Base-by-base conservation (phyloP, 1,140 invertebrate species). In the Ips typographus region DNA sequence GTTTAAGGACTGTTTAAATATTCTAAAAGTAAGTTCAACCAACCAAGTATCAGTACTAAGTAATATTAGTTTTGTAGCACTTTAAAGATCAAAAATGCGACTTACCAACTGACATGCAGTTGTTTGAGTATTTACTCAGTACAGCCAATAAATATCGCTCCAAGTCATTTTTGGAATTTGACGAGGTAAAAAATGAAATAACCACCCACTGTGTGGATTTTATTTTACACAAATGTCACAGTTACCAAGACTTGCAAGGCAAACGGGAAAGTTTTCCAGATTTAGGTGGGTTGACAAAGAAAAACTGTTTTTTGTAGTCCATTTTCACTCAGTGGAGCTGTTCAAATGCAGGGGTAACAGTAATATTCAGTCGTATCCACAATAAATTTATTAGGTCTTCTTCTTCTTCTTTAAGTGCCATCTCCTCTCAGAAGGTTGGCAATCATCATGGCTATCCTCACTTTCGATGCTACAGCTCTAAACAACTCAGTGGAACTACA, bases 111-210 rank as follows among this genome's bases (percentile, higher is more conserved):
- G 41, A 61, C 65, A 41, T 60, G n/a, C 37, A 65, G 7, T 4
- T 71, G n/a, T 51, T 61, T 40, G 56, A 71, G 37, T 55, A 49
- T 40, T 40, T 66, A 6, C 57, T 71, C 3, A 56, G 4, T 37
- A 53, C 47, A 39, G 40, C 56, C 0, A 40, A 47, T 51, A 43
- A 71, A 40, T 42, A 71, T 41, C 43, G 69, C 38, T 70, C 61
- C 36, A 61, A 39, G 40, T 65, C 64, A 1, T 76, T 76, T 69
- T 57, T 72, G 36, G 44, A 71, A 40, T 74, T 76, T 69, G 68
- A 73, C 51, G 6, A 43, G n/a, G 6, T 61, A 7, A 74, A 72
- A 49, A 59, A 72, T 44, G 64, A 73, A 68, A 70, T 72, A 40
- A 58, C 67, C 4, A 64, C 44, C 44, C 38, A 59, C 52, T 60